Evolutionary conservation across 2,797 vertebrate species (phyloP).

Genomic region (Cyprinella venusta): DNA sequence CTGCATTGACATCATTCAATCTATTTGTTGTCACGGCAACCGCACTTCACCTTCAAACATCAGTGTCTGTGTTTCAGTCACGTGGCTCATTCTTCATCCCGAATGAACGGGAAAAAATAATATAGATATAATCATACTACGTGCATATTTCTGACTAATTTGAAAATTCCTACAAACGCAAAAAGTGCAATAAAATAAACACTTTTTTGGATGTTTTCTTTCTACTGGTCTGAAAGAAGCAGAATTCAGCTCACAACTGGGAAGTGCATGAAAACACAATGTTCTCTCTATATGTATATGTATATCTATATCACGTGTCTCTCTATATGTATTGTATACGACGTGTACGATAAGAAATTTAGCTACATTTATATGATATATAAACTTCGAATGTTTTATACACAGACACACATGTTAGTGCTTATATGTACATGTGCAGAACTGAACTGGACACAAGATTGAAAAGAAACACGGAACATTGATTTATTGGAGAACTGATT

Average conservation of each 20-base stretch:
- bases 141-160: neutral
- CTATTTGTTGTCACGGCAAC: slow-evolving; percentile 79
- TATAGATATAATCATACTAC: neutral
- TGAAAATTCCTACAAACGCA: neutral
- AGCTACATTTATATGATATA: too few relatives aligned
- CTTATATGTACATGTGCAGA: neutral
- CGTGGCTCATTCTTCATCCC: neutral
- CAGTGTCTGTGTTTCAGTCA: slow-evolving; percentile 8
- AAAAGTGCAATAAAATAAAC: neutral
- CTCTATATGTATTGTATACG: too few relatives aligned
- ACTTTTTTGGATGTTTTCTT: neutral
- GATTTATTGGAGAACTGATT: slow-evolving; percentile 8
- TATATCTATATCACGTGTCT: too few relatives aligned
- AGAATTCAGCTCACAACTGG: too few relatives aligned
- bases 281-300: too few relatives aligned
- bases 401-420: neutral
- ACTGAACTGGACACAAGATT: neutral
- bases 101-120: neutral
- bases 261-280: too few relatives aligned
- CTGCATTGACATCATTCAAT: too few relatives aligned
- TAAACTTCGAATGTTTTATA: neutral
- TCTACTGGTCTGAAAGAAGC: neutral
- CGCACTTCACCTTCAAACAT: slow-evolving; percentile 76
- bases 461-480: slow-evolving; percentile 3
- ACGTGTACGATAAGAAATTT: too few relatives aligned